Conservation (phyloP, 2,888 invertebrate genomes). For the Pristionchus entomophagus region DNA sequence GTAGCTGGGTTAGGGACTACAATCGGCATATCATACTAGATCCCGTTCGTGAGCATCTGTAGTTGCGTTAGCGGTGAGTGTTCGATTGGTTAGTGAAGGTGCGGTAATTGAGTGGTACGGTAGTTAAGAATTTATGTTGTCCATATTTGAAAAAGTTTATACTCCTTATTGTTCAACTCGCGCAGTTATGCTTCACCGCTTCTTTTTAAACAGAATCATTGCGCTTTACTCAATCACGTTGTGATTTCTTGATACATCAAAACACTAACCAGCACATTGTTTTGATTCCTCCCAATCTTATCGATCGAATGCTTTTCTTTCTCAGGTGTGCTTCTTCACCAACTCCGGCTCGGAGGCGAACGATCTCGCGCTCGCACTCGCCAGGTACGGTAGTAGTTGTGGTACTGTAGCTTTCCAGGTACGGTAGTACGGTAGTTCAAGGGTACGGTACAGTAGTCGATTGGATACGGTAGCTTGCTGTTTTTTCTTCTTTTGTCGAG, state of each 20-base stretch:
- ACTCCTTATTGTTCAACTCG: no score
- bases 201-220: no score
- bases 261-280: no score
- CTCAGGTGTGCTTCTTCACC: constrained; percentile 91
- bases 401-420: not conserved
- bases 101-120: not conserved
- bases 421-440: not conserved
- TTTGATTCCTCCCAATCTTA: not conserved
- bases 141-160: no score
- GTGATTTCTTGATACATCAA: no score
- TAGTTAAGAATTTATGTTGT: no score
- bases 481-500: no score
- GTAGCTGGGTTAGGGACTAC: not conserved
- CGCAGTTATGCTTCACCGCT: no score
- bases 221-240: no score
- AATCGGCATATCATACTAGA: not conserved
- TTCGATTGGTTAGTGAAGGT: not conserved
- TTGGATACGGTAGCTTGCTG: no score
- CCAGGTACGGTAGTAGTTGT: constrained; percentile 79
- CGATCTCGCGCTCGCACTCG: constrained; percentile 91
- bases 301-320: not conserved
- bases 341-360: constrained; percentile 98
- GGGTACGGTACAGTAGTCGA: not conserved
- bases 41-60: not conserved
- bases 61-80: not conserved